Base-by-base conservation (phyloP, 2,113 vertebrate species). In the Malurus alboscapulatus region DNA sequence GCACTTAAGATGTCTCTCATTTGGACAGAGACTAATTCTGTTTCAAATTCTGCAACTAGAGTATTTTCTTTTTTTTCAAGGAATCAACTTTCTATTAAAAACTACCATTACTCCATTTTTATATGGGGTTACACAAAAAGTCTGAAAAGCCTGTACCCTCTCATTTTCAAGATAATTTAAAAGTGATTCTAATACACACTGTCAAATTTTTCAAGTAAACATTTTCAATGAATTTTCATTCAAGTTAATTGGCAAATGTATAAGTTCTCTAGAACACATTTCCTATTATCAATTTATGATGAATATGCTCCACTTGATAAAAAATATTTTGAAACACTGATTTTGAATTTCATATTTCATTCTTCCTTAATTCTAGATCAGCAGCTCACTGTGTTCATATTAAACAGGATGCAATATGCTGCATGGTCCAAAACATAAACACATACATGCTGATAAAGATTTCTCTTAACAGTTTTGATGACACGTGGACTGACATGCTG, bases 401-500 rank as follows among this genome's bases (percentile, higher is more conserved):
- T 69, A 65, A 85, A 57, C 7, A 54, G n/a, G 29, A 14, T 32
- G 19, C 71, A 79, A 8, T 8, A 18, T 8, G 9, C 40, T 66
- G 40, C 68, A 50, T 13, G n/a, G 58, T 45, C 45, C n/a, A 78
- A 47, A 19, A 76, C 36, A 73, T 27, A 67, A 75, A 79, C 9
- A 27, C 18, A 48, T 29, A 27, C 3, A 21, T 14, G 12, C 14
- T 4, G 2, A 45, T 62, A 27, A 86, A 68, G 67, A 58, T 69
- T 84, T 80, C 86, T 71, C 59, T 44, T 32, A 54, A n/a, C 54
- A 66, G 59, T 50, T 3, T 1, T 29, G 47, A 74, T 66, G 63
- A 72, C 30, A 40, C 8, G 3, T 0, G 0, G 62, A 51, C 18
- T 40, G 61, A 89, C 36, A 20, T 3, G 12, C 40, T 72, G 63